A percentile compares a stretch with the other conserved stretches of the same genome.
Conservation (phyloP, 2,888 invertebrate genomes). For the Lymantria monacha region DNA sequence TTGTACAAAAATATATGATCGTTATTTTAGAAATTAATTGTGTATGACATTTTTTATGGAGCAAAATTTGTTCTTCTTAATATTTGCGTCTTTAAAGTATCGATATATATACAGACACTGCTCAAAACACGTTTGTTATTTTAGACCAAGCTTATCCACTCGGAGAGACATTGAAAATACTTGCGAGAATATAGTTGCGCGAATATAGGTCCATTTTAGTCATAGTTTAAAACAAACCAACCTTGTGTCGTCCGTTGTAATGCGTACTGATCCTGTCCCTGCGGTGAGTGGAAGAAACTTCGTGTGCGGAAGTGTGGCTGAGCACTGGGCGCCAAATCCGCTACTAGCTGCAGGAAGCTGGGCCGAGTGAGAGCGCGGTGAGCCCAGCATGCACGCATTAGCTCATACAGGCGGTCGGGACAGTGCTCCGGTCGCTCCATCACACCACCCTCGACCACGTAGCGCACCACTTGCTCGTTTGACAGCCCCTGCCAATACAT, state of each 20-base stretch:
- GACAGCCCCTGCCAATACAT: slow-evolving; percentile 85
- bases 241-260: slow-evolving; percentile 59
- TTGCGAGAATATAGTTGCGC: too few species aligned
- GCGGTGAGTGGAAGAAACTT: slow-evolving; percentile 85
- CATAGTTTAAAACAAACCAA: slow-evolving; percentile 13
- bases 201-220: too few species aligned
- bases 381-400: slow-evolving; percentile 97
- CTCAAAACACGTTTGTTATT: too few species aligned
- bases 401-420: slow-evolving; percentile 93
- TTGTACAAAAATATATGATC: too few species aligned
- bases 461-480: slow-evolving; percentile 95
- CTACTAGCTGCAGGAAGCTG: slow-evolving; percentile 91
- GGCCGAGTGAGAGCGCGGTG: slow-evolving; percentile 91
- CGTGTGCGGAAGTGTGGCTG: slow-evolving; percentile 82
- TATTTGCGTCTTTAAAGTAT: too few species aligned
- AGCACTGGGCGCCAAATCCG: slow-evolving; percentile 86
- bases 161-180: too few species aligned
- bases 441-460: slow-evolving; percentile 94
- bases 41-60: too few species aligned
- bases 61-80: too few species aligned
- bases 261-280: slow-evolving; percentile 80
- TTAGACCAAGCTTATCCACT: too few species aligned
- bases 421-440: slow-evolving; percentile 98
- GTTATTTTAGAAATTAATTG: too few species aligned
- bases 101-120: too few species aligned